These are phyloP conservation scores for Drosophila koepferae DNA, from an alignment of 2,888 invertebrate genomes.

Conservation along the genomic window DNA sequence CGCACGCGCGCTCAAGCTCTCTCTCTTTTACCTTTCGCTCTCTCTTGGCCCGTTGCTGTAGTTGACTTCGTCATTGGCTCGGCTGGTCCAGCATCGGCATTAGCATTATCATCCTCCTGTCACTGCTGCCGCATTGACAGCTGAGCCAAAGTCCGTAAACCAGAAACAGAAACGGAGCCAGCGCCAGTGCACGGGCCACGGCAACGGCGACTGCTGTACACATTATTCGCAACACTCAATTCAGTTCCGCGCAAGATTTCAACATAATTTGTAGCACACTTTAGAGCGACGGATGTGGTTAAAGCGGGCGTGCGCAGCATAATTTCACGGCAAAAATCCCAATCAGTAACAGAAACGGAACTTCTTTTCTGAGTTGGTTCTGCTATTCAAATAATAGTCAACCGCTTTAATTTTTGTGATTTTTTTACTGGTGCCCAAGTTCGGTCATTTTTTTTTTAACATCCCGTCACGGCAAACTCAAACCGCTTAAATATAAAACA, in stretches of 20 bases:
- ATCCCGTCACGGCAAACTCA: slow-evolving; percentile 1
- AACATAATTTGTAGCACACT: slow-evolving; percentile 73
- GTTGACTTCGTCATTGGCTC: slow-evolving; percentile 53
- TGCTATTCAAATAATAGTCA: slow-evolving; percentile 52
- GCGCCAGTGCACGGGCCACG: slow-evolving; percentile 65
- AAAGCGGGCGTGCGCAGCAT: slow-evolving; percentile 71
- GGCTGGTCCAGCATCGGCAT: slow-evolving; percentile 53
- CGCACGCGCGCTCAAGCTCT: slow-evolving; percentile 43
- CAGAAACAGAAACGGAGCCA: slow-evolving; percentile 61
- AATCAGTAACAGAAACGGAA: slow-evolving; percentile 57
- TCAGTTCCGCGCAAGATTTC: slow-evolving; percentile 82
- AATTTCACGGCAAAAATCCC: slow-evolving; percentile 56
- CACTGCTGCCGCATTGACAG: slow-evolving; percentile 16
- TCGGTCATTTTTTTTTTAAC: not conserved
- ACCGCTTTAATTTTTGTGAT: slow-evolving; percentile 27
- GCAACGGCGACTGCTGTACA: slow-evolving; percentile 45
- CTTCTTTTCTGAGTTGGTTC: slow-evolving; percentile 44
- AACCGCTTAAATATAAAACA: slow-evolving; percentile 9
- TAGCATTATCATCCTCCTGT: slow-evolving; percentile 49
- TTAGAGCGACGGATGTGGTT: slow-evolving; percentile 57
- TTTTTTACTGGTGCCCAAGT: not conserved
- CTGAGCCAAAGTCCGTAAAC: slow-evolving; percentile 30
- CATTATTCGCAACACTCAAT: slow-evolving; percentile 37
- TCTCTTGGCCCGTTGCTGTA: slow-evolving; percentile 26
- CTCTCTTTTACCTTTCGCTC: slow-evolving; percentile 6